phyloP scores from a whole-genome alignment of 2,797 vertebrate species.

The Vespertilio murinus region DNA sequence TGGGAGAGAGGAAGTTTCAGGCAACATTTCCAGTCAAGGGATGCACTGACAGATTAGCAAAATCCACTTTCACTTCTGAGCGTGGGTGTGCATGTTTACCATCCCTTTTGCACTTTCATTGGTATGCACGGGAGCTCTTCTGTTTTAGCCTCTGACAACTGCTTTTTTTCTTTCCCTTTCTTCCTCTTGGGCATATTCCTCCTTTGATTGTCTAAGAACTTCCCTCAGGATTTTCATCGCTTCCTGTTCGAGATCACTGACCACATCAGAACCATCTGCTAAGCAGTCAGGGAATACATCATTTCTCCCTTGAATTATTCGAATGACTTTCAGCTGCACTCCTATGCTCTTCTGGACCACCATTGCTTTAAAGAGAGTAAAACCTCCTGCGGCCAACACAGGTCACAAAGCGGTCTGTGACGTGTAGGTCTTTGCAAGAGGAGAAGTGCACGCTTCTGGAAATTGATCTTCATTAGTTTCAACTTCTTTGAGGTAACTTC shows the following conservation, averaged over 20 bases:
- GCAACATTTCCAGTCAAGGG: background rate
- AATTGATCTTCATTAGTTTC: constrained; percentile 98
- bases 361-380: constrained; percentile 95
- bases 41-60: constrained; percentile 65
- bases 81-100: constrained; percentile 45
- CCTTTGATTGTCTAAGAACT: constrained; percentile 87
- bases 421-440: constrained; percentile 91
- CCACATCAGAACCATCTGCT: constrained; percentile 92
- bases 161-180: background rate
- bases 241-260: constrained; percentile 94
- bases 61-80: constrained; percentile 81
- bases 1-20: constrained; percentile 69
- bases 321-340: constrained; percentile 97
- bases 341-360: constrained; percentile 99
- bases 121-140: constrained; percentile 16
- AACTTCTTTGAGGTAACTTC: constrained; percentile 95
- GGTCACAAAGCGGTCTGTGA: constrained; percentile 93
- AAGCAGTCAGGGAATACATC: constrained; percentile 96
- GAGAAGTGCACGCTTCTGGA: constrained; percentile 92
- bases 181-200: background rate
- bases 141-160: constrained; percentile 69
- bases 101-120: constrained; percentile 55
- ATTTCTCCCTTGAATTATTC: constrained; percentile 95
- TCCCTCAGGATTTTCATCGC: constrained; percentile 96
- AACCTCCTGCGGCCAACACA: constrained; percentile 95